Percentiles rank a stretch among this genome's conserved stretches.
Conservation (phyloP, 2,113 vertebrate genomes). For the Anhinga anhinga region DNA sequence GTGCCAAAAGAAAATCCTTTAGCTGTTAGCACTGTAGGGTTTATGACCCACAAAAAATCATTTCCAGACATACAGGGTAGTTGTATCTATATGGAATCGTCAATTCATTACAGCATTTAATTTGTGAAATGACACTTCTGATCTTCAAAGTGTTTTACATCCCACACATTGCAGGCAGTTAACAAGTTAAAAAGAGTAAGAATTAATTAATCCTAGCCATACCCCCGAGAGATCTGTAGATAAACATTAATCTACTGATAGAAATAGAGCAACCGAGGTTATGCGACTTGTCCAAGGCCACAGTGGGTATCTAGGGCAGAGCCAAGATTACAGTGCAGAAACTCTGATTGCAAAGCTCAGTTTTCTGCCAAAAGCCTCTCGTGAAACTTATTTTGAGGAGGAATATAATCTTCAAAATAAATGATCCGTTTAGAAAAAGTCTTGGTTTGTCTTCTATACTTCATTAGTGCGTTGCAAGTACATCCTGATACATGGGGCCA, state of each 20-base stretch:
- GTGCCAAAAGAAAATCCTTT: not conserved
- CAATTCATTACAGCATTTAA: not conserved
- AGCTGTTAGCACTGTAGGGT: not conserved
- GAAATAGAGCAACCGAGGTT: not conserved
- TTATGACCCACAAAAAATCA: not conserved
- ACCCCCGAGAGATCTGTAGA: not conserved
- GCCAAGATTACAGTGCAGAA: not conserved
- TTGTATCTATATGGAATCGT: not conserved
- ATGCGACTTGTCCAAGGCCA: not conserved
- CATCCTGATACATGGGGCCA: not conserved
- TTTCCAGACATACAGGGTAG: not conserved
- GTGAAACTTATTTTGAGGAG: not conserved
- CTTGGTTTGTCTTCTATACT: not conserved
- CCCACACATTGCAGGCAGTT: not conserved
- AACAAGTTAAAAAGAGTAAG: not conserved
- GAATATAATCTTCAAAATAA: not conserved
- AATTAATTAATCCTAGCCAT: slow-evolving; percentile 37
- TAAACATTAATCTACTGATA: not conserved
- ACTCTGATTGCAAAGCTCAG: not conserved
- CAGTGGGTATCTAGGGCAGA: not conserved
- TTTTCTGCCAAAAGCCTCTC: not conserved
- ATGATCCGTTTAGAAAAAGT: not conserved
- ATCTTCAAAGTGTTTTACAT: not conserved
- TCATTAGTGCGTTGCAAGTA: not conserved
- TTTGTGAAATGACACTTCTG: not conserved